Base-by-base conservation (phyloP, 2,888 invertebrate genomes). In the Endomychus coccineus region DNA sequence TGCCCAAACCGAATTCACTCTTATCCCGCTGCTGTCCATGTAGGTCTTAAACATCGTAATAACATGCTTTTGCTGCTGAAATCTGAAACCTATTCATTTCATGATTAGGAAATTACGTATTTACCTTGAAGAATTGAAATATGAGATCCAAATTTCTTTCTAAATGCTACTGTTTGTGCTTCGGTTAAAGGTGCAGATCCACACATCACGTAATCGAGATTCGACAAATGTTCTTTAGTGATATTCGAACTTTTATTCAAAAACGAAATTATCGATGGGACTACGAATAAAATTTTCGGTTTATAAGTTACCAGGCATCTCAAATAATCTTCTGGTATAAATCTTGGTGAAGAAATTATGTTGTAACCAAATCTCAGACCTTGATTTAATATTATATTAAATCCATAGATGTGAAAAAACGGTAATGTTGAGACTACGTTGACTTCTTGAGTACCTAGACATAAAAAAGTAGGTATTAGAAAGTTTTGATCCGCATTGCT, bases 391-490 rank as follows among this genome's bases (percentile, higher is more conserved):
- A 83, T 73, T 3, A 75, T 75, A 48, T 79, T 79, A 58, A 82
- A 77, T 2, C 85, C 86, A 58, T 80, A 86, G 42, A 84, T 83
- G 59, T 86, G 86, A 66, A 80, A 86, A 62, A 83, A 82, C 2
- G 86, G 87, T 5, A 87, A 71, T 1, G 80, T 77, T 1, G 77
- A 77, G 11, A 81, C 61, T 2, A 74, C 61, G 3, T 69, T 69
- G n/a, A n/a, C n/a, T n/a, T n/a, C n/a, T n/a, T n/a, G n/a, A n/a
- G n/a, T n/a, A n/a, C n/a, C n/a, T n/a, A n/a, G n/a, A n/a, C n/a
- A n/a, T n/a, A n/a, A 19, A 19, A 19, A 19, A 19, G 9, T 9
- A 7, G 6, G 21, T 19, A 19, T 19, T 19, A 19, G 21, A 19
- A n/a, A 7, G 21, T 9, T 19, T 7, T 19, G n/a, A n/a, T n/a